Evolutionary conservation across 1,140 invertebrate genomes (phyloP).

Genomic region (Lethocerus indicus): DNA sequence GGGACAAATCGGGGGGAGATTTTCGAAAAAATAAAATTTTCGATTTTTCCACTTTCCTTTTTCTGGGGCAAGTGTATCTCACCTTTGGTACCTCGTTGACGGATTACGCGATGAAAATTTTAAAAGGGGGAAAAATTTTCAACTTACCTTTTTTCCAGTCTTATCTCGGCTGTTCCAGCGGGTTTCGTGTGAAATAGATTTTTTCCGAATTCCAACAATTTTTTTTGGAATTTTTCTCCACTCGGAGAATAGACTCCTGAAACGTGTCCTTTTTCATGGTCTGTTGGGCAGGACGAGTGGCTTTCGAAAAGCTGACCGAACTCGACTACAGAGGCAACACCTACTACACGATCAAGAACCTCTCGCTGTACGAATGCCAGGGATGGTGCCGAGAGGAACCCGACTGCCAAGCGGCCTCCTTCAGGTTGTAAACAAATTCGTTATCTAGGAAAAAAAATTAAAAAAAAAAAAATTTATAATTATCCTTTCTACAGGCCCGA

Average conservation of each 20-base stretch:
- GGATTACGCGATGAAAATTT: not conserved
- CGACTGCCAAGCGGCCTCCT: conserved; percentile 78
- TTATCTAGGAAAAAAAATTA: no score
- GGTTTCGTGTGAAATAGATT: not conserved
- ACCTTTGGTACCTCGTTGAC: no score
- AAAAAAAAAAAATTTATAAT: no score
- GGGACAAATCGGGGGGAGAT: no score
- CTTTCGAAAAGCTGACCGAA: conserved; percentile 86
- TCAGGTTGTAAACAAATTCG: no score
- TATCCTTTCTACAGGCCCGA: no score
- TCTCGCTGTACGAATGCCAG: conserved; percentile 85
- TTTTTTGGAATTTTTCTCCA: not conserved
- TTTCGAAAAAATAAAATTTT: no score
- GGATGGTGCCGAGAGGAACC: conserved; percentile 84
- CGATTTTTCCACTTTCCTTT: no score
- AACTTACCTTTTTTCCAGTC: not conserved
- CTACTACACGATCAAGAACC: conserved; percentile 82
- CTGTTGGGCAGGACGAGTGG: conserved; percentile 47
- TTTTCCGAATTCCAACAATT: not conserved
- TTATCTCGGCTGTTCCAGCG: not conserved
- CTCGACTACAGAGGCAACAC: conserved; percentile 77
- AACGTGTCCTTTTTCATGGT: not conserved
- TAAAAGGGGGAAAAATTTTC: not conserved
- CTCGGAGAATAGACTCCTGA: no score
- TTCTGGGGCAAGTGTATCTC: no score